A percentile compares a stretch with the other conserved stretches of the same genome.
Evolutionary conservation across 2,113 vertebrate genomes (phyloP).

Genomic region (Maccullochella peelii): DNA sequence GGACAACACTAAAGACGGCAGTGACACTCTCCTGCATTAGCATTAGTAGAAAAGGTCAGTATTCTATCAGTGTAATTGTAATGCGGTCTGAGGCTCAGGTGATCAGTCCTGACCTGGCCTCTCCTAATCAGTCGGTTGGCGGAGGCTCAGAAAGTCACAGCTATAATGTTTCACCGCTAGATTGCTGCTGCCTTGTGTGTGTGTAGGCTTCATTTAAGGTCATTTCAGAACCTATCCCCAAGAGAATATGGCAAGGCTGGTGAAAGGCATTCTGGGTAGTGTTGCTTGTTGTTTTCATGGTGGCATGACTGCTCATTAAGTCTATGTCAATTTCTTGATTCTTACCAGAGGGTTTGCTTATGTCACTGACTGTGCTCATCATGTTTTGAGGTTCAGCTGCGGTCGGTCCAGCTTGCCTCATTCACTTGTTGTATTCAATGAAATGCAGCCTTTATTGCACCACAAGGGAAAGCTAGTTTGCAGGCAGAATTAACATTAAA

Average conservation of each 20-base stretch:
- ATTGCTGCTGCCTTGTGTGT: constrained; percentile 35
- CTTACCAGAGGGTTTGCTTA: constrained; percentile 62
- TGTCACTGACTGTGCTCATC: constrained; percentile 58
- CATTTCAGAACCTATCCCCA: constrained; percentile 42
- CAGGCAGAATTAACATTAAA: constrained; percentile 36
- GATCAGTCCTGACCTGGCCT: constrained; percentile 57
- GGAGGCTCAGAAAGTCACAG: constrained; percentile 47
- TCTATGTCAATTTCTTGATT: constrained; percentile 66
- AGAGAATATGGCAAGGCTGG: constrained; percentile 39
- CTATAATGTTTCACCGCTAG: constrained; percentile 42
- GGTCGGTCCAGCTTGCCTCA: constrained; percentile 18
- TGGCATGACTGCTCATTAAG: constrained; percentile 68
- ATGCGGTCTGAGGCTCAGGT: constrained; percentile 61
- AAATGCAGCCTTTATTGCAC: constrained; percentile 27
- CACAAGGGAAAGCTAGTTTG: constrained; percentile 26
- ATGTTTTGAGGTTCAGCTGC: constrained; percentile 52
- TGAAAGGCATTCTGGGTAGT: constrained; percentile 71
- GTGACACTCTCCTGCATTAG: constrained; percentile 37
- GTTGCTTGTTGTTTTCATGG: constrained; percentile 70
- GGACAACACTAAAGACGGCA: constrained; percentile 20
- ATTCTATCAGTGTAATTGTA: constrained; percentile 61
- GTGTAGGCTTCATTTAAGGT: constrained; percentile 57
- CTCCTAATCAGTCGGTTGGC: constrained; percentile 58
- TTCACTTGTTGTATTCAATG: constrained; percentile 27
- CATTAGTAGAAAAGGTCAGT: constrained; percentile 63